These are phyloP conservation scores for Tetropium fuscum DNA, from an alignment of 2,888 invertebrate species.

Conservation along the genomic window DNA sequence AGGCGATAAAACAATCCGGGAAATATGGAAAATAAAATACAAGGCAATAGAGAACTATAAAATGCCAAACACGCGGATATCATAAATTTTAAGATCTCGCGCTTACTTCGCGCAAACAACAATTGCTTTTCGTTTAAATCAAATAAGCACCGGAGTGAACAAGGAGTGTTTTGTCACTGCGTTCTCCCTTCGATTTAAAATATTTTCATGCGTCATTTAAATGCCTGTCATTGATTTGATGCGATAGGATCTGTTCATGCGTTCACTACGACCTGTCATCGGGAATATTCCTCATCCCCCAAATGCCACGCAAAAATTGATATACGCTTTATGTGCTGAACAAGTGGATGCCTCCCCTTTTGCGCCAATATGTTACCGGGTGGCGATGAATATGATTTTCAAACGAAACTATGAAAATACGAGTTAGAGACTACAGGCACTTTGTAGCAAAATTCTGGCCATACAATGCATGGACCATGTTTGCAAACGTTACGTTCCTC, in stretches of 20 bases:
- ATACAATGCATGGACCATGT: too few species aligned
- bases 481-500: too few species aligned
- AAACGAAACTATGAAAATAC: too few species aligned
- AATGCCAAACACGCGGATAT: conserved; percentile 20
- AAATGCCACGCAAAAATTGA: conserved; percentile 28
- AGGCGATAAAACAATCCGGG: conserved; percentile 16
- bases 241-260: conserved; percentile 10
- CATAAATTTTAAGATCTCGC: conserved; percentile 16
- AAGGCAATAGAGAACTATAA: conserved; percentile 10
- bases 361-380: conserved; percentile 2
- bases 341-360: conserved; percentile 14
- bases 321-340: conserved; percentile 24
- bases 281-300: conserved; percentile 23
- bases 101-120: conserved; percentile 20
- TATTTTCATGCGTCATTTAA: conserved; percentile 22
- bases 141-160: conserved; percentile 4
- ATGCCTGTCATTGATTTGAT: conserved; percentile 7
- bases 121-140: conserved; percentile 13
- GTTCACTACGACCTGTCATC: conserved; percentile 18
- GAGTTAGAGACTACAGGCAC: too few species aligned
- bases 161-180: conserved; percentile 2
- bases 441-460: too few species aligned
- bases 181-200: background rate
- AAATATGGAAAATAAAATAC: conserved; percentile 26
- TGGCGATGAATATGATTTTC: conserved; percentile 19